These are phyloP conservation scores for Aphaenogaster floridana DNA, from an alignment of 1,140 invertebrate species.

Conservation along the genomic window DNA sequence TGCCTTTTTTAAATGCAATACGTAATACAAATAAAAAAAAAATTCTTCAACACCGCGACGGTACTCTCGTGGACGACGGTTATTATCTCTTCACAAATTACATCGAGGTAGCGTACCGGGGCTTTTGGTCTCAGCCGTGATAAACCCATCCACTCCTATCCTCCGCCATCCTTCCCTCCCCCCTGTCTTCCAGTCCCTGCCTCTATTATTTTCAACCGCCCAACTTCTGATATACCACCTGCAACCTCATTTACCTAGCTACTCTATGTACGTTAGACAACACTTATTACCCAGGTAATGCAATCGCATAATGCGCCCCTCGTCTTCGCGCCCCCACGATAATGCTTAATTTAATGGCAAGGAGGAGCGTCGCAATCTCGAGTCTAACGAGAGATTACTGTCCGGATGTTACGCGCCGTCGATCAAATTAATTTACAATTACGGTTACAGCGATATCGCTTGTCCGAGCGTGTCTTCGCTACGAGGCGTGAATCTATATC, in stretches of 20 bases:
- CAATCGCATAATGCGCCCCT: slow-evolving; percentile 73
- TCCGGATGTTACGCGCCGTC: slow-evolving; percentile 62
- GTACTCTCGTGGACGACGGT: slow-evolving; percentile 53
- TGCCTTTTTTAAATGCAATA: slow-evolving; percentile 75
- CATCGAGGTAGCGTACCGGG: slow-evolving; percentile 53
- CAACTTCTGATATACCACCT: slow-evolving; percentile 70
- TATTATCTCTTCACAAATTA: slow-evolving; percentile 78
- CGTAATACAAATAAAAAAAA: slow-evolving; percentile 69
- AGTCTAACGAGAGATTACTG: slow-evolving; percentile 68
- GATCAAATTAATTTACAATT: slow-evolving; percentile 63
- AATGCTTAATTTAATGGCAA: slow-evolving; percentile 72
- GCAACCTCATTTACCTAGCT: slow-evolving; percentile 69
- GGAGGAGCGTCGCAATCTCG: slow-evolving; percentile 65
- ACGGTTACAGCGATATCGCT: slow-evolving; percentile 36
- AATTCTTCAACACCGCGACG: slow-evolving; percentile 40
- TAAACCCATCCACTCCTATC: slow-evolving; percentile 69
- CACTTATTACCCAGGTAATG: slow-evolving; percentile 77
- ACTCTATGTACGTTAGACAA: slow-evolving; percentile 69
- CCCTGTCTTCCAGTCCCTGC: background rate
- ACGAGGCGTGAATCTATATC: background rate
- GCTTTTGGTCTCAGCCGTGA: slow-evolving; percentile 68
- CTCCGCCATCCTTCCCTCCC: slow-evolving; percentile 25
- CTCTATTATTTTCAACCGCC: slow-evolving; percentile 65
- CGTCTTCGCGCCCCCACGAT: slow-evolving; percentile 66
- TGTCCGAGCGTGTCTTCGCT: slow-evolving; percentile 1